Base-by-base conservation (phyloP, 1,140 invertebrate genomes). In the Pemphigus obesinymphae region DNA sequence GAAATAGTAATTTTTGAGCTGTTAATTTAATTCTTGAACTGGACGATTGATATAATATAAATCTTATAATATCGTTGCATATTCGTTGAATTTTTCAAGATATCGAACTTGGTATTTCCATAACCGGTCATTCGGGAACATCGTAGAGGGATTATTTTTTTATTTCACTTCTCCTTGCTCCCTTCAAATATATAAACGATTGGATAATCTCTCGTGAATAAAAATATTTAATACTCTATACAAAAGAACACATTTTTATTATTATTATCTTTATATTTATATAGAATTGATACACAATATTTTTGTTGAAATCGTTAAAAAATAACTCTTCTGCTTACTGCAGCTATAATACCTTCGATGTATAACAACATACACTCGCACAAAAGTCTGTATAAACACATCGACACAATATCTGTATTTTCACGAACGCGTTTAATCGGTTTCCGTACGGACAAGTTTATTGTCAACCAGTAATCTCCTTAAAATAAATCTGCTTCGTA, bases 391-490 rank as follows among this genome's bases (percentile, higher is more conserved):
- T 31, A 55, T 55, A 53, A 76, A 76, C 20, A 76, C 72, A 53
- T 53, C 10, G n/a, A 58, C n/a, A 31, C 31, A 58, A 34, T 76
- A 58, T 76, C 10, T 10, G 50, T 37, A 70, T 43, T 40, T 70
- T 15, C 13, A 10, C 11, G 13, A 70, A 1, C 50, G 31, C 31
- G 53, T 76, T 76, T 76, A 53, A 53, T 76, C 73, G 15, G 7
- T 55, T 53, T 31, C 29, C 72, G 45, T 75, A 20, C 13, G 55
- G 55, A 26, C 17, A 58, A 58, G 37, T 78, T 78, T 78, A 78
- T 78, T 78, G 75, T 78, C n/a, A 13, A 58, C 34, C n/a, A 29
- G 13, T 80, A 80, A 80, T 80, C 76, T 61, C 7, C 55, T 45
- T 76, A 23, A 58, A 58, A 58, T 37, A 76, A 53, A 75, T 55